Base-by-base conservation (phyloP, 2,888 invertebrate species). In the Eupithecia exiguata region DNA sequence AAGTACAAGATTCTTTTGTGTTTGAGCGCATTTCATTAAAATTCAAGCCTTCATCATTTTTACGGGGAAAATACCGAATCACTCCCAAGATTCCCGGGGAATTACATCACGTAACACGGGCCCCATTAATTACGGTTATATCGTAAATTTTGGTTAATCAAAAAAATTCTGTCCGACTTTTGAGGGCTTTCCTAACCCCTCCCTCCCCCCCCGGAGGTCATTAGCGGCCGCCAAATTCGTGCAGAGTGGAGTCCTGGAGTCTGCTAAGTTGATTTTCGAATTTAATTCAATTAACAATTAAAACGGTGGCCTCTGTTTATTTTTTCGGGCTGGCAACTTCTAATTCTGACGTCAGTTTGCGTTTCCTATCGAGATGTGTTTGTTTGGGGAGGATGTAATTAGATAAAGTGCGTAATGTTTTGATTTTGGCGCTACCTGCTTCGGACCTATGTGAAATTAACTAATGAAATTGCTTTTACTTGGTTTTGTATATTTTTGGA, bases 211-310 rank as follows among this genome's bases (percentile, higher is more conserved):
- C 14, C 58, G 21, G 82, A 84, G 84, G 84, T 90, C 91, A 90
- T 91, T 91, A 92, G 88, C 87, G 83, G 84, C 87, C 87, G 81
- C 82, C 84, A 78, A 84, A 87, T 84, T 84, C 82, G 84, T 83
- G 84, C 83, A 83, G 83, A 77, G 71, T 83, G 84, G 86, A 87
- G 84, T 84, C 85, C 86, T 21, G 84, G 86, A 87, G 85, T 65
- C 72, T 70, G 46, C 86, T 86, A 89, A 91, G 87, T 91, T 90
- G 89, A 92, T 91, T 91, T 87, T 84, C 88, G 84, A 88, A 89
- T 92, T 90, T 91, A 92, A 93, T 92, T 92, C 89, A 92, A 93
- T 93, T 92, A 88, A 89, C 92, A 93, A 92, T 92, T 93, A 92
- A 91, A 92, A 87, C 86, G 84, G 78, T 72, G 82, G 84, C 82